Percentiles rank a stretch among this genome's conserved stretches.
Conservation (phyloP, 2,113 vertebrate genomes). For the Sitta europaea region DNA sequence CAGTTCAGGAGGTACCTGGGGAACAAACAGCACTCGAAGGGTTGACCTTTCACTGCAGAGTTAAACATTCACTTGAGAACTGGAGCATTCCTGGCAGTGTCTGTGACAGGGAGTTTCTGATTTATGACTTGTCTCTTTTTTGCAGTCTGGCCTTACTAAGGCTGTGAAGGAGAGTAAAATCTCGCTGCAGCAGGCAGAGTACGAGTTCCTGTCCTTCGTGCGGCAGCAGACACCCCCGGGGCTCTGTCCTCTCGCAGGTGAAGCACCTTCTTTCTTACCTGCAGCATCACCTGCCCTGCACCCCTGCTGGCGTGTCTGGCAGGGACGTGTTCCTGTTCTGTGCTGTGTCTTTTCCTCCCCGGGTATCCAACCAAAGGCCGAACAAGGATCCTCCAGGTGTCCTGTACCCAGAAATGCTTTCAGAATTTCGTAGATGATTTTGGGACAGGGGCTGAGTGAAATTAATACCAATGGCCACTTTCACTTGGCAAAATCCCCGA, state of each 20-base stretch:
- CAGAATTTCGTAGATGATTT: fast-evolving
- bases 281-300: background rate
- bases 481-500: fast-evolving
- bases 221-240: constrained; percentile 91
- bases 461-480: background rate
- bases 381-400: background rate
- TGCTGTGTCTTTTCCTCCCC: background rate
- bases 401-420: background rate
- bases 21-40: fast-evolving
- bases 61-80: background rate
- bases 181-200: constrained; percentile 88
- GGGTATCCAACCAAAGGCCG: fast-evolving
- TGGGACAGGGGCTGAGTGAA: background rate
- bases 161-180: constrained; percentile 90
- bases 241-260: constrained; percentile 94
- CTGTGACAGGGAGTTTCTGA: background rate
- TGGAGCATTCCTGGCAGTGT: background rate
- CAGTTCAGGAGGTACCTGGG: background rate
- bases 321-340: background rate
- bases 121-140: constrained; percentile 39
- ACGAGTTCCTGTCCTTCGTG: constrained; percentile 94
- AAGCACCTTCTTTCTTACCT: background rate
- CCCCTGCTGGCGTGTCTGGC: background rate
- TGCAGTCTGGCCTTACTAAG: constrained; percentile 93
- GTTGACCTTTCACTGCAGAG: background rate